phyloP scores from a whole-genome alignment of 2,888 invertebrate genomes.

The Limulus polyphemus region DNA sequence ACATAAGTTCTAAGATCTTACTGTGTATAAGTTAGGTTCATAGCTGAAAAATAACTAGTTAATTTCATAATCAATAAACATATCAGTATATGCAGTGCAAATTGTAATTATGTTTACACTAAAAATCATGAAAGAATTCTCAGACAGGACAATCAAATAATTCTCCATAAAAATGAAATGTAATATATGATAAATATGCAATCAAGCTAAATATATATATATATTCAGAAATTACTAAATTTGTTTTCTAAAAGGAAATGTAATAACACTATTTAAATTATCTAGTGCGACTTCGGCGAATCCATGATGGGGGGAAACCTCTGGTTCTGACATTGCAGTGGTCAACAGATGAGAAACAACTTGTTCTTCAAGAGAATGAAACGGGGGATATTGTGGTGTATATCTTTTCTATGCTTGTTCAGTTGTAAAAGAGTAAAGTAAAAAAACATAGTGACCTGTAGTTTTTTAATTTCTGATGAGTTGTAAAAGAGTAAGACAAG shows the following conservation, averaged over 20 bases:
- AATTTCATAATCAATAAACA: too few species aligned
- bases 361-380: conserved; percentile 47
- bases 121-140: not conserved
- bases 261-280: not conserved
- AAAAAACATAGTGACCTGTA: too few species aligned
- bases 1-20: too few species aligned
- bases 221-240: not conserved
- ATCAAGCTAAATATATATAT: too few species aligned
- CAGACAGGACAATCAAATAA: conserved; percentile 3
- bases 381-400: conserved; percentile 44
- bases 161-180: not conserved
- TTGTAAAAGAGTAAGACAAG: too few species aligned
- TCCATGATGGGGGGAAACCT: conserved; percentile 42
- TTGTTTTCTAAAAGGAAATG: conserved; percentile 5
- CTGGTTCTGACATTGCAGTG: conserved; percentile 40
- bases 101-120: too few species aligned
- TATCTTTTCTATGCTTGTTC: not conserved
- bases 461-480: too few species aligned
- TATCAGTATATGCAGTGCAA: too few species aligned
- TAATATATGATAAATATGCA: too few species aligned
- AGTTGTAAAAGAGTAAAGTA: too few species aligned
- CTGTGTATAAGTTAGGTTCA: too few species aligned
- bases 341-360: conserved; percentile 36
- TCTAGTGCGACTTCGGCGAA: conserved; percentile 34
- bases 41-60: too few species aligned